Conservation (phyloP, 2,797 vertebrate genomes). For the Manis crassicaudata region DNA sequence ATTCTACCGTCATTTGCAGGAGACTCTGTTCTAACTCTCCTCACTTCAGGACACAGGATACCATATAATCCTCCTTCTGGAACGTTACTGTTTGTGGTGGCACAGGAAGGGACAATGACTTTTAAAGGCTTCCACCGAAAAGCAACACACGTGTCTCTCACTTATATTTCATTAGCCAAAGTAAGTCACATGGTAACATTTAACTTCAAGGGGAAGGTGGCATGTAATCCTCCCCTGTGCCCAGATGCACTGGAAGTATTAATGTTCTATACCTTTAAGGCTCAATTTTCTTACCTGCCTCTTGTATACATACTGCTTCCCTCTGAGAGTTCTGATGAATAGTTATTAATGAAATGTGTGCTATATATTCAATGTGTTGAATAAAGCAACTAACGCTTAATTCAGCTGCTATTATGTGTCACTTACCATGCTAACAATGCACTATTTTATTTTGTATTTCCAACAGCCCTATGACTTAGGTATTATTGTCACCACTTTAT, state of each 20-base stretch:
- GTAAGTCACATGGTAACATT: not conserved
- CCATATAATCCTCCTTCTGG: not conserved
- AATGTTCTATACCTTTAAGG: not conserved
- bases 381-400: not conserved
- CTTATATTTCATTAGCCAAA: slow-evolving; percentile 13
- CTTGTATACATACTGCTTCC: not conserved
- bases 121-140: not conserved
- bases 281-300: not conserved
- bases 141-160: not conserved
- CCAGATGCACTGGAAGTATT: not conserved
- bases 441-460: slow-evolving; percentile 21
- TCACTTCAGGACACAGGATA: not conserved
- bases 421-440: not conserved
- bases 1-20: no score
- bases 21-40: not conserved
- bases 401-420: not conserved
- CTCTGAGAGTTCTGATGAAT: not conserved
- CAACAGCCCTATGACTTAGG: not conserved
- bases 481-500: not conserved
- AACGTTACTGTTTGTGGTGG: not conserved
- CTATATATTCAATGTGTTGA: not conserved
- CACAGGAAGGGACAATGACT: not conserved
- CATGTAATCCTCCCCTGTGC: not conserved
- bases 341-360: not conserved
- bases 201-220: not conserved